These are phyloP conservation scores for Protobothrops mucrosquamatus DNA, from an alignment of 2,113 vertebrate species.

Conservation along the genomic window DNA sequence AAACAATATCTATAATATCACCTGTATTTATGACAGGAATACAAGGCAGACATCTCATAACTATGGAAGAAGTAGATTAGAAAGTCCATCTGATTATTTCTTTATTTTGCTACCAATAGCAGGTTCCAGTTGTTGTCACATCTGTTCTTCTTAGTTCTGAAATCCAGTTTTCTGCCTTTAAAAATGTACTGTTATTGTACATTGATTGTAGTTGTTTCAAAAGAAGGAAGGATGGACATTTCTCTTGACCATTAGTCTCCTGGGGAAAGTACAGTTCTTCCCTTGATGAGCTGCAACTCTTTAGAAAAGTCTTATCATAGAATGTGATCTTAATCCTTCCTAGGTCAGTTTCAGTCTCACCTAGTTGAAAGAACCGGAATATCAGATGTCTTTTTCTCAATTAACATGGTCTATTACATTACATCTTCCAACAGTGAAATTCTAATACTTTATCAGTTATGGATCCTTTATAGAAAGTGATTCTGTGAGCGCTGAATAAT, in stretches of 20 bases:
- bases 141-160: neutral
- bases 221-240: neutral
- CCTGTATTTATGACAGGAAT: neutral
- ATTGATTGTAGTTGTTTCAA: neutral
- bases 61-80: neutral
- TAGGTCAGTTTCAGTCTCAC: neutral
- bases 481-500: neutral
- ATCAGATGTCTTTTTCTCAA: neutral
- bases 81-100: neutral
- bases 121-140: neutral
- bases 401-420: neutral
- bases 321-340: neutral
- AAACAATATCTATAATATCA: neutral
- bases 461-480: neutral
- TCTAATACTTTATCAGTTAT: neutral
- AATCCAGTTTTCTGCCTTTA: neutral
- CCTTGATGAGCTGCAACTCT: neutral
- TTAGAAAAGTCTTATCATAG: neutral
- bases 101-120: neutral
- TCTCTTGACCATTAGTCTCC: neutral
- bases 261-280: neutral
- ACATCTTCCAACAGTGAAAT: neutral
- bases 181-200: neutral
- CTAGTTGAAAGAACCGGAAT: neutral
- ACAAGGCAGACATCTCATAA: neutral